Evolutionary conservation across 2,113 vertebrate genomes (phyloP).

Genomic region (Aythya baeri): DNA sequence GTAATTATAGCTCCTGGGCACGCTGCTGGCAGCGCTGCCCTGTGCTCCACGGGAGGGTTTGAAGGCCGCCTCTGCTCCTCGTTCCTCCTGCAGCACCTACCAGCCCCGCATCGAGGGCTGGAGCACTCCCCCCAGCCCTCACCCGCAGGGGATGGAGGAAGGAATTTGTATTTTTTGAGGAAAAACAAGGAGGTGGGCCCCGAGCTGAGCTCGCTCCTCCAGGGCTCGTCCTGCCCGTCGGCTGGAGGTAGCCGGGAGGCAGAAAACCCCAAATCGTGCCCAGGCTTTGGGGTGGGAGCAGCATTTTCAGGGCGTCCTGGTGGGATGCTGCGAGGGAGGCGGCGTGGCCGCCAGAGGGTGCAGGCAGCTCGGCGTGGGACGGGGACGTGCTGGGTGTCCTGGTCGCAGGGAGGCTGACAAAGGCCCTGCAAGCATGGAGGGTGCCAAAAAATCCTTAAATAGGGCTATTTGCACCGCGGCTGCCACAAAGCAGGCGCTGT

Average conservation of each 20-base stretch:
- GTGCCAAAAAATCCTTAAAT: too few relatives aligned
- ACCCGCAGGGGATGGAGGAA: accelerated
- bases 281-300: not conserved
- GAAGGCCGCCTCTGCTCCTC: not conserved
- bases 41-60: accelerated
- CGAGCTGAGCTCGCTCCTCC: not conserved
- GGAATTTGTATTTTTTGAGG: not conserved
- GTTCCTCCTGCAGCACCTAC: not conserved
- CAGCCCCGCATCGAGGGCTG: not conserved
- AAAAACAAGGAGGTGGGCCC: not conserved
- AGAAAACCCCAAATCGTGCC: not conserved
- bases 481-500: not conserved
- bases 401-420: accelerated
- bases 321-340: not conserved
- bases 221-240: not conserved
- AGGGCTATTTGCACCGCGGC: not conserved
- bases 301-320: not conserved
- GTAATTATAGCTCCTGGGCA: slow-evolving; percentile 44
- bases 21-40: not conserved
- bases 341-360: slow-evolving; percentile 41
- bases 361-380: not conserved
- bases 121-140: not conserved
- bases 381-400: accelerated
- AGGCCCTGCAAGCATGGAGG: not conserved
- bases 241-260: not conserved